Base-by-base conservation (phyloP, 2,797 vertebrate genomes). In the Gadopsis marmoratus region DNA sequence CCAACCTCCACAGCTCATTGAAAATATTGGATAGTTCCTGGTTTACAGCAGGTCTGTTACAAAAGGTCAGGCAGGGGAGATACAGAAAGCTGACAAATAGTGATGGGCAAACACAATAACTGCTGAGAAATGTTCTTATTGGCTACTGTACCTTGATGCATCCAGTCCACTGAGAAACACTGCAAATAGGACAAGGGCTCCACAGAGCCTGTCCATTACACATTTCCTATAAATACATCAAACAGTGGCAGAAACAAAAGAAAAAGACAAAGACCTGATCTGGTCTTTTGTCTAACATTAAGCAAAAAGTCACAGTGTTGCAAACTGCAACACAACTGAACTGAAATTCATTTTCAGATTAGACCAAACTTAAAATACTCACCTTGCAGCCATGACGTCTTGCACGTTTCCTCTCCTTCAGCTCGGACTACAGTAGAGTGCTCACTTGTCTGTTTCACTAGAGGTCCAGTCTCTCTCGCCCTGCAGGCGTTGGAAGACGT, bases 1-100 rank as follows among this genome's bases (percentile, higher is more conserved):
- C 96, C 73, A 96, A 61, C 37, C 90, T 95, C 96, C 97, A 97
- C 48, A 97, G 85, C 80, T 97, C 93, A 71, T 83, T 95, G 86
- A 97, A 94, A 35, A 97, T 73, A 60, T 85, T 82, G 9, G 96
- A 96, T 16, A 98, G 93, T 45, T 97, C 96, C 84, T 85, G 91
- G 76, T 97, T 96, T 47, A 96, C 69, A 71, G 73, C 71, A 31
- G 83, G 92, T 71, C 97, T 97, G 86, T 74, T 92, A 71, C 48
- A 74, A 31, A 72, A 53, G 71, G 29, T 23, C 1, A 61, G 23
- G 0, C 3, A 64, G 19, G 23, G 53, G 3, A 45, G 51, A 41
- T n/a, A 56, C 23, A 69, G 2, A 76, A 43, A 63, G 47, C 23
- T 53, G 26, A 63, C 8, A 3, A 7, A 67, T 21, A n/a, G 17